Evolutionary conservation across 2,888 invertebrate species (phyloP), one percentile per base, ranked within the genome.

Genomic region (Nipponacmea schrenckii): DNA sequence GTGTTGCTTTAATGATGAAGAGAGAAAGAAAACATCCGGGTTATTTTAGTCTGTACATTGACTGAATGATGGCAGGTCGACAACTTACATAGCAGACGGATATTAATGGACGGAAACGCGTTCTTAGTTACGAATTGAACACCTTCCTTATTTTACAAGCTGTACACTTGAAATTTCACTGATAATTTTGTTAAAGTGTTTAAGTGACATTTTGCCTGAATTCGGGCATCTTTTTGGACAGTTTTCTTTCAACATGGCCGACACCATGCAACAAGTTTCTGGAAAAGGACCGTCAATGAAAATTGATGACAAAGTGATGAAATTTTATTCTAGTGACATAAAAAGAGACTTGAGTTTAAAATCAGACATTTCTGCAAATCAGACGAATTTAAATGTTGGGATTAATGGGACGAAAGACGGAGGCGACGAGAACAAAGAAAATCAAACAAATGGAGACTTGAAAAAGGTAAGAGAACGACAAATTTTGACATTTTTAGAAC

Each of bases 341-440:
- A 56, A 56, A 56, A 56, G 24, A 24, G 56, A 56, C 3, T 20
- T 56, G 5, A 56, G 24, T 56, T 56, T 56, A 56, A 56, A 56
- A 14, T 3, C 56, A 24, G 56, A 56, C 20, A 56, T 24, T 56
- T 56, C 56, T 56, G 24, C 24, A 24, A 56, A 56, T 24, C 56
- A 56, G 56, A 56, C 56, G 24, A 56, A 12, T 56, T 12, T 56
- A 20, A 20, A 24, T 20, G 8, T 15, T 20, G 56, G 56, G 67
- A 56, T 72, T 62, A 72, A 72, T 65, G 72, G 72, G 56, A 67
- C 50, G 63, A 72, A 67, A 48, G 68, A 44, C 20, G 70, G 45
- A 48, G 71, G 72, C 31, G 72, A 68, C 50, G 74, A 74, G 69
- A 74, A 74, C 74, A 74, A 74, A 74, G 74, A 74, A 70, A 74